Evolutionary conservation across 2,797 vertebrate species (phyloP).

Genomic region (Pseudotriccus pelzelni): DNA sequence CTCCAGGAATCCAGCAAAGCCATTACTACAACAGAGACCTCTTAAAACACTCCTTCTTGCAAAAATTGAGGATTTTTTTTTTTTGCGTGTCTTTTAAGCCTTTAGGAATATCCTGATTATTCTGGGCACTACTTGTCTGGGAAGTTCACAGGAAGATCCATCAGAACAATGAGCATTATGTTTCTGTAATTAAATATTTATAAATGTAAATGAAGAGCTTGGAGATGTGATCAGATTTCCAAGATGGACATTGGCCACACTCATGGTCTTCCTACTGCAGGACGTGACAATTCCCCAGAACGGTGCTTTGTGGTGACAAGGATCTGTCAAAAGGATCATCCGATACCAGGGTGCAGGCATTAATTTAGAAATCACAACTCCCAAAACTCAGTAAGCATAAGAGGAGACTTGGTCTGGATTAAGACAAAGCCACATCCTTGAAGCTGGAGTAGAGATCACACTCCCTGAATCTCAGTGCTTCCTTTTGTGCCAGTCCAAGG

Average conservation of each 20-base stretch:
- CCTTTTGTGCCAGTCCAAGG: background rate
- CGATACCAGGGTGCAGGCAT: background rate
- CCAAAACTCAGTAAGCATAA: background rate
- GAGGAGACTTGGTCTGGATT: background rate
- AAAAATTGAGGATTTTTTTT: background rate
- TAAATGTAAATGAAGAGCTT: background rate
- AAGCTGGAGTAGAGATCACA: background rate
- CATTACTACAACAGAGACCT: background rate
- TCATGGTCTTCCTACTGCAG: background rate
- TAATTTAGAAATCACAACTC: background rate
- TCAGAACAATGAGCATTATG: background rate
- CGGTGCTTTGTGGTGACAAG: background rate
- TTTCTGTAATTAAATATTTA: background rate
- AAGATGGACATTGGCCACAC: background rate
- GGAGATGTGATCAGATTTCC: background rate
- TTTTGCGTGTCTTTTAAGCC: background rate
- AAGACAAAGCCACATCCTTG: background rate
- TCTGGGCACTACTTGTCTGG: background rate
- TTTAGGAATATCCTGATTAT: background rate
- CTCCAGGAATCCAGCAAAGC: background rate
- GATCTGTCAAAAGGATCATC: background rate
- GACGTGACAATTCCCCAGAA: background rate
- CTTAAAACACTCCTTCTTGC: background rate
- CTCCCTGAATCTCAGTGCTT: background rate
- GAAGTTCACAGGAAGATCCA: background rate